Conservation (phyloP, 2,113 vertebrate genomes). For the Chionodraco myersi region DNA sequence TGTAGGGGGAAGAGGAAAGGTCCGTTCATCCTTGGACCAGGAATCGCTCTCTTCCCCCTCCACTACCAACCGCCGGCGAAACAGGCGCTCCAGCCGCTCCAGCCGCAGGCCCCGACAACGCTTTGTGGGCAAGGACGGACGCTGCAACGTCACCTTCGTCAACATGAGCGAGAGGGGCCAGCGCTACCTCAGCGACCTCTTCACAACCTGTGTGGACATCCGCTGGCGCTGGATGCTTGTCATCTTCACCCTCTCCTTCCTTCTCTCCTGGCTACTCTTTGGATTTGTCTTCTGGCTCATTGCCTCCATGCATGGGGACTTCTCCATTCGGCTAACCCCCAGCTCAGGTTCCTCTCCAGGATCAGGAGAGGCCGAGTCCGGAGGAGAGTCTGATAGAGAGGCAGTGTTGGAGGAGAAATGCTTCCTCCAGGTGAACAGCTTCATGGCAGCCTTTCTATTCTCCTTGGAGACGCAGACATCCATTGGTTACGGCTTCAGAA, state of each 20-base stretch:
- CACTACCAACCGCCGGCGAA: slow-evolving; percentile 56
- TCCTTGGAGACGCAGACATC: slow-evolving; percentile 95
- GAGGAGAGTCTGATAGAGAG: slow-evolving; percentile 64
- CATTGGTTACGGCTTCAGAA: slow-evolving; percentile 93
- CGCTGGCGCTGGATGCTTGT: slow-evolving; percentile 95
- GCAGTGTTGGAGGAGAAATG: slow-evolving; percentile 80
- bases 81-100: slow-evolving; percentile 61
- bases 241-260: slow-evolving; percentile 92
- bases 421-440: slow-evolving; percentile 91
- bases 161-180: slow-evolving; percentile 92
- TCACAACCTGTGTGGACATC: slow-evolving; percentile 94
- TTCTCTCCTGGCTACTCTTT: slow-evolving; percentile 93
- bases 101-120: slow-evolving; percentile 82
- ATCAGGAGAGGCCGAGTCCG: slow-evolving; percentile 58
- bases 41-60: slow-evolving; percentile 69
- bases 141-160: slow-evolving; percentile 92
- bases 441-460: slow-evolving; percentile 92
- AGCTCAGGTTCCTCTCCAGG: slow-evolving; percentile 57
- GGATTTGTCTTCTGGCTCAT: slow-evolving; percentile 94
- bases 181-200: slow-evolving; percentile 92
- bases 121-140: slow-evolving; percentile 93
- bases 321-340: slow-evolving; percentile 76
- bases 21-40: slow-evolving; percentile 51
- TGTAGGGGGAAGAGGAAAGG: slow-evolving; percentile 67
- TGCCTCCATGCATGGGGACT: slow-evolving; percentile 89